Percentiles rank a stretch among this genome's conserved stretches.
phyloP scores from a whole-genome alignment of 92 coral and sea anemone genomes.

The Palythoa grandiflora region DNA sequence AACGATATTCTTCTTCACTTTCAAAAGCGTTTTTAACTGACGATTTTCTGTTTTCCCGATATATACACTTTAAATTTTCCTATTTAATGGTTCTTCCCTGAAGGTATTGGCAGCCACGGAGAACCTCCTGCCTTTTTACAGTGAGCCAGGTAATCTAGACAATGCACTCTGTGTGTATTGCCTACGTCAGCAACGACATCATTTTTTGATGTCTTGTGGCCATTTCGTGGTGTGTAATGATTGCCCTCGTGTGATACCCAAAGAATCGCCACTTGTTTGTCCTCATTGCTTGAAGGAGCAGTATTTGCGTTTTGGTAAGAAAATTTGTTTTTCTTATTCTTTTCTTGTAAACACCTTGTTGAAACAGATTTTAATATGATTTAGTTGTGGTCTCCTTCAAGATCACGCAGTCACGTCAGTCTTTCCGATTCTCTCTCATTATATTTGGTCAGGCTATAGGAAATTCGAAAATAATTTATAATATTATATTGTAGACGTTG shows the following conservation, averaged over 20 bases:
- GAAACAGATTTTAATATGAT: too few species aligned
- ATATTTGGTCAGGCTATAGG: too few species aligned
- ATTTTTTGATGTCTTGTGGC: constrained; percentile 12
- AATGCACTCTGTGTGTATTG: constrained; percentile 34
- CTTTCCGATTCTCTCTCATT: too few species aligned
- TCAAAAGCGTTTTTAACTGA: too few species aligned
- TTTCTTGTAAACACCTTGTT: too few species aligned
- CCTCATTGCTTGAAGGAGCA: constrained; percentile 28
- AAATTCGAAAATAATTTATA: too few species aligned
- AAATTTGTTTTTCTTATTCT: too few species aligned
- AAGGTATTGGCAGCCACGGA: constrained; percentile 15
- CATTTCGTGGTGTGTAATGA: constrained; percentile 24
- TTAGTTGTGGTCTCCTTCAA: too few species aligned
- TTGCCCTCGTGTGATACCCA: not conserved
- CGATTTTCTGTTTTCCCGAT: too few species aligned
- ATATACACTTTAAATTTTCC: not conserved
- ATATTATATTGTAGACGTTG: too few species aligned
- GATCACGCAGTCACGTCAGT: too few species aligned
- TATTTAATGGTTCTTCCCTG: not conserved
- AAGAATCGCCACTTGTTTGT: constrained; percentile 23
- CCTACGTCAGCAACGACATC: not conserved
- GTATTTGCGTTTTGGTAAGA: constrained; percentile 28
- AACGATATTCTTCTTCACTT: too few species aligned
- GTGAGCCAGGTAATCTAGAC: not conserved
- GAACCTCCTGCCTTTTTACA: not conserved